A percentile compares a stretch with the other conserved stretches of the same genome.
phyloP scores from a whole-genome alignment of 2,113 vertebrate species.

The Leptosomus discolor region DNA sequence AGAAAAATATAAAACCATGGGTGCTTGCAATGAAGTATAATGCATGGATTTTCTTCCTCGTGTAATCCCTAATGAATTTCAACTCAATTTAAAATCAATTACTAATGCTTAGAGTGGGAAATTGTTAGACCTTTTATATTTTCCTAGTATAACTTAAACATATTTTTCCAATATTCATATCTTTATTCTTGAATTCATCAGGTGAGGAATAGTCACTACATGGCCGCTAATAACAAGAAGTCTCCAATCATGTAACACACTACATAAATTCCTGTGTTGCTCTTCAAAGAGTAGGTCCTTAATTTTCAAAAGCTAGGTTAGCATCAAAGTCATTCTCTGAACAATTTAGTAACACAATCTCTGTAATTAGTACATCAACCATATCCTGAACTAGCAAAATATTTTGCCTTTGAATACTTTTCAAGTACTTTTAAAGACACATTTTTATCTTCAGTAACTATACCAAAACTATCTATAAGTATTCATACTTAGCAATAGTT shows the following conservation, averaged over 20 bases:
- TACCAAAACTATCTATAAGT: neutral
- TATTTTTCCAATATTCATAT: neutral
- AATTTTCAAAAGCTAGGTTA: neutral
- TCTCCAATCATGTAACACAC: neutral
- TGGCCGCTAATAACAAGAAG: neutral
- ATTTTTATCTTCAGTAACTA: neutral
- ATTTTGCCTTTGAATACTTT: neutral
- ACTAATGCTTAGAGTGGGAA: neutral
- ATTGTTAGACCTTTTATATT: neutral
- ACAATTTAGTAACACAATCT: neutral
- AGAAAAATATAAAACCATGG: neutral
- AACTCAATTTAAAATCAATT: neutral
- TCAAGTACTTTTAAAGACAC: neutral
- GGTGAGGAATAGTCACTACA: neutral
- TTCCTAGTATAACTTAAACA: neutral
- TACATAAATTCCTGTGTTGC: neutral
- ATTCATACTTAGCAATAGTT: neutral
- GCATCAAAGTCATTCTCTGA: neutral
- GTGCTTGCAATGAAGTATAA: neutral
- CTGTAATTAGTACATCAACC: neutral
- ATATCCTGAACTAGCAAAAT: neutral
- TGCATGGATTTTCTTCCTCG: neutral
- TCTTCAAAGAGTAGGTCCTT: neutral
- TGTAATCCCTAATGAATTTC: neutral
- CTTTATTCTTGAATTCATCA: neutral